These are phyloP conservation scores for Himalopsyche anomala DNA, from an alignment of 2,888 invertebrate species.

Conservation along the genomic window DNA sequence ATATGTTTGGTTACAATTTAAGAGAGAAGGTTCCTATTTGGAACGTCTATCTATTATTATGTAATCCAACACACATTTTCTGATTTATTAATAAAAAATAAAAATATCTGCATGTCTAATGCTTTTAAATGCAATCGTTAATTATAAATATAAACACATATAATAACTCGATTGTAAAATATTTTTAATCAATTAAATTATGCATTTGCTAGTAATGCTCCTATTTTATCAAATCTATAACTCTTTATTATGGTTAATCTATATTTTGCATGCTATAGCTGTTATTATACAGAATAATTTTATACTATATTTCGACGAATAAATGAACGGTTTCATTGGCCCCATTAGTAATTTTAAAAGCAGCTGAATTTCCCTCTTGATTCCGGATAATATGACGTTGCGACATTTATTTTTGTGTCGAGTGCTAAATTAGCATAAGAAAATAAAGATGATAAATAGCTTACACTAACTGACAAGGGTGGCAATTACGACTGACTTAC, in stretches of 20 bases:
- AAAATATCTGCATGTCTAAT: too few species aligned
- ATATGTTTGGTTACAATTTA: too few species aligned
- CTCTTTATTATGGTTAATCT: neutral
- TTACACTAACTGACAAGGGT: conserved; percentile 19
- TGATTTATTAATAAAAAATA: too few species aligned
- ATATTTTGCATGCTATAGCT: neutral
- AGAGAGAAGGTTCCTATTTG: too few species aligned
- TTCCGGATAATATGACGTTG: neutral
- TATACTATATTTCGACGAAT: neutral
- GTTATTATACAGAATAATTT: neutral
- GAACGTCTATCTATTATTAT: too few species aligned
- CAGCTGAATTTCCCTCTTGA: neutral
- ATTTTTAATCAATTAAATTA: neutral
- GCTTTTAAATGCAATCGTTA: too few species aligned
- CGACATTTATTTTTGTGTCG: conserved; percentile 13
- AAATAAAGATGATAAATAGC: conserved; percentile 31
- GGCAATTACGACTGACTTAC: conserved; percentile 2
- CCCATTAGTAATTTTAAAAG: neutral
- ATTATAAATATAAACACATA: too few species aligned
- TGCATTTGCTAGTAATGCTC: neutral
- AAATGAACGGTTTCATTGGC: neutral
- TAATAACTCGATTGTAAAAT: too few species aligned
- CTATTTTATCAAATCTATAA: neutral
- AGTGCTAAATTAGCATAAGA: neutral
- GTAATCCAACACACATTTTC: too few species aligned